These are phyloP conservation scores for Hypena proboscidalis DNA, from an alignment of 2,888 invertebrate genomes.

Conservation along the genomic window DNA sequence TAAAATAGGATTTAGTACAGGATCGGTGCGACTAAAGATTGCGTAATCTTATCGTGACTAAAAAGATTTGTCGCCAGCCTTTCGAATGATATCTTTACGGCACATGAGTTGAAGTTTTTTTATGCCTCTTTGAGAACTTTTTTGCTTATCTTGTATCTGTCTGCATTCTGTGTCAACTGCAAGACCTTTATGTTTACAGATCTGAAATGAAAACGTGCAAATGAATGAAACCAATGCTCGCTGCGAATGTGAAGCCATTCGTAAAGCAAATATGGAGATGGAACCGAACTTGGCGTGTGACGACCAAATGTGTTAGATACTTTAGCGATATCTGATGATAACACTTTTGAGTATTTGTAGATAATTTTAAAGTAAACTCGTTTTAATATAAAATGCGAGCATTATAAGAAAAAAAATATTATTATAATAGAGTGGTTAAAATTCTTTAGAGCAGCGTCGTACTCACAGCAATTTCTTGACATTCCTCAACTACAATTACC, in stretches of 20 bases:
- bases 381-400: too few relatives aligned
- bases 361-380: too few relatives aligned
- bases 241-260: constrained; percentile 50
- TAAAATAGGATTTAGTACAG: constrained; percentile 77
- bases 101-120: constrained; percentile 55
- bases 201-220: constrained; percentile 52
- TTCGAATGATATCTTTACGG: constrained; percentile 69
- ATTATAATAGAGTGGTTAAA: too few relatives aligned
- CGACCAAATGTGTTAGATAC: constrained; percentile 49
- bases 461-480: too few relatives aligned
- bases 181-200: constrained; percentile 40
- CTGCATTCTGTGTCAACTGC: constrained; percentile 34
- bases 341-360: not conserved
- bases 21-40: constrained; percentile 60
- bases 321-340: constrained; percentile 31
- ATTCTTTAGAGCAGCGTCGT: too few relatives aligned
- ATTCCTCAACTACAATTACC: too few relatives aligned
- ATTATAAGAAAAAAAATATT: too few relatives aligned
- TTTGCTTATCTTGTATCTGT: constrained; percentile 38
- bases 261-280: constrained; percentile 57
- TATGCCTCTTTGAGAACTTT: constrained; percentile 42
- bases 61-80: constrained; percentile 64
- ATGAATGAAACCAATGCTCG: constrained; percentile 54
- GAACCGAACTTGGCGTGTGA: constrained; percentile 45
- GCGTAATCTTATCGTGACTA: constrained; percentile 73